Percentiles rank a stretch among this genome's conserved stretches.
Conservation (phyloP, 2,113 vertebrate genomes). For the Tachysurus vachellii region DNA sequence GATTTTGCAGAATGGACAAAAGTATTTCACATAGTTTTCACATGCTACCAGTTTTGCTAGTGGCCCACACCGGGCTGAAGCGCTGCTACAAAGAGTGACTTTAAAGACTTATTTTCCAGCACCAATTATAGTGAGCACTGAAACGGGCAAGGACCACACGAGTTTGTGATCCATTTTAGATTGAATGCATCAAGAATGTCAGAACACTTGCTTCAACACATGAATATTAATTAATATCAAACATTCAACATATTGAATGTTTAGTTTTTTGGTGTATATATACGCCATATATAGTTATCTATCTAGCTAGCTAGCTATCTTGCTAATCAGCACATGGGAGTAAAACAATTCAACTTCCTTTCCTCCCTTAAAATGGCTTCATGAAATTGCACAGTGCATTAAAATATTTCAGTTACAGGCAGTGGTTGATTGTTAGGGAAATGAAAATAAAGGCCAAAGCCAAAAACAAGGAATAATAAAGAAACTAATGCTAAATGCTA, state of each 20-base stretch:
- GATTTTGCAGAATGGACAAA: background rate
- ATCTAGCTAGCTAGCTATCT: no score
- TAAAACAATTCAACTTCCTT: background rate
- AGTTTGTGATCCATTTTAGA: no score
- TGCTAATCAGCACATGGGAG: no score
- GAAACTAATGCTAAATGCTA: background rate
- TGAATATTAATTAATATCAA: background rate
- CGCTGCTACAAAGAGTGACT: background rate
- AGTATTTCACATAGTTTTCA: background rate
- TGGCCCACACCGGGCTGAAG: background rate
- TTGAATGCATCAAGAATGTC: no score
- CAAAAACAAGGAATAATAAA: background rate
- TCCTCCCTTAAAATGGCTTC: no score
- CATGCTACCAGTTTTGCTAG: background rate
- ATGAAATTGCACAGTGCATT: no score
- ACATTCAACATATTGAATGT: background rate
- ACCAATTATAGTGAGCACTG: background rate
- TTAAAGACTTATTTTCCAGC: background rate
- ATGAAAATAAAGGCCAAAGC: background rate
- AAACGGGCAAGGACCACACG: background rate
- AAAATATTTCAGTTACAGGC: no score
- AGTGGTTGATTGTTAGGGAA: no score
- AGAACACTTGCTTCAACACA: background rate
- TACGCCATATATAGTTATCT: no score
- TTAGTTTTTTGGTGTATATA: background rate